These are phyloP conservation scores for Cephalotes varians DNA, from an alignment of 2,888 invertebrate genomes.

Conservation along the genomic window DNA sequence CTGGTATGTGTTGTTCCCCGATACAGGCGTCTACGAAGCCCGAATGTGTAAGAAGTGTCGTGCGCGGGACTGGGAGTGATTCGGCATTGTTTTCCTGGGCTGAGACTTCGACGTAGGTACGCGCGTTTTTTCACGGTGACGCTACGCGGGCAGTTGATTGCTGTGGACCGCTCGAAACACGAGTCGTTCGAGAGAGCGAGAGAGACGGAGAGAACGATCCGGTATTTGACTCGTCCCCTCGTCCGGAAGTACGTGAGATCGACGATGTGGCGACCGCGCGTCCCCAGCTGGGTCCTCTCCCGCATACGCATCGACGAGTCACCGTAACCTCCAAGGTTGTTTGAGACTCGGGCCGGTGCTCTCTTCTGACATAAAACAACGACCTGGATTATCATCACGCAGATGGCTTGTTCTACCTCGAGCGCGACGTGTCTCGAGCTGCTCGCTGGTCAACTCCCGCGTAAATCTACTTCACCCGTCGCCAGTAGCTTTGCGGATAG, in stretches of 20 bases:
- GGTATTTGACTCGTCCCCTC: not conserved
- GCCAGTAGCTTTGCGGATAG: not conserved
- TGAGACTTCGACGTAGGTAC: conserved; percentile 63
- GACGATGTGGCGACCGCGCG: not conserved
- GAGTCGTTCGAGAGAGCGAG: not conserved
- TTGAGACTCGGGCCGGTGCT: not conserved
- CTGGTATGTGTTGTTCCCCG: conserved; percentile 71
- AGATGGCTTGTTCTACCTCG: not conserved
- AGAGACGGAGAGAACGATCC: not conserved
- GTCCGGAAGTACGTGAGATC: not conserved
- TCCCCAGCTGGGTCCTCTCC: conserved; percentile 6
- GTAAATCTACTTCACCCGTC: not conserved
- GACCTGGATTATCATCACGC: not conserved
- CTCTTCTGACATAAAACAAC: conserved; percentile 45
- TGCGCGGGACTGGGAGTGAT: conserved; percentile 54
- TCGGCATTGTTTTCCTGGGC: conserved; percentile 55
- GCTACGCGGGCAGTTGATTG: conserved; percentile 49
- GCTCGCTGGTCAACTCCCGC: not conserved
- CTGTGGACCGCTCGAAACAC: conserved; percentile 58
- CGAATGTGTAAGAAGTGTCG: conserved; percentile 68
- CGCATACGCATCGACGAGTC: not conserved
- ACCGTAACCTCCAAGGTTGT: conserved; percentile 55
- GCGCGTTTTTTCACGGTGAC: conserved; percentile 42
- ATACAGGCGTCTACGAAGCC: conserved; percentile 68
- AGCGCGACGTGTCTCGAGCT: not conserved